Base-by-base conservation (phyloP, 64 coral and sea anemone genomes). In the Dendrophyllia cribrosa region DNA sequence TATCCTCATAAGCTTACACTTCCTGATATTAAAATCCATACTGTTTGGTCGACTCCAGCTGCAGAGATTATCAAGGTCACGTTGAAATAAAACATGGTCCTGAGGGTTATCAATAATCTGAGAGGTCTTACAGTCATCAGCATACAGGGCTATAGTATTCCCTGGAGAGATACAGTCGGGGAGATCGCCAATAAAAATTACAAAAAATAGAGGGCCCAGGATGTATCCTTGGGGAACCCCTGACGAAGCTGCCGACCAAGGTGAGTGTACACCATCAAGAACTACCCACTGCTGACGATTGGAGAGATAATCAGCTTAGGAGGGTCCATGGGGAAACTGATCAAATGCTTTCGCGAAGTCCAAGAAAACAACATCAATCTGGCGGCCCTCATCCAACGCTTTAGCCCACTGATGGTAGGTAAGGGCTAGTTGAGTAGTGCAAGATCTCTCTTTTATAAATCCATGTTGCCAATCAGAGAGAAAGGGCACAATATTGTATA, bases 111-210 rank as follows among this genome's bases (percentile, higher is more conserved):
- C 66, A 70, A 20, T 70, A 70, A 70, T 34, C 21, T 0, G 23
- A 70, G 7, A 70, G 0, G 66, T 70, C 66, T 70, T 22, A 70
- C 66, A 70, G 9, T 70, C 66, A 26, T 70, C 9, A 70, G 66
- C 66, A 70, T 70, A 25, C 66, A 70, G 66, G 66, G 66, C 66
- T 26, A 70, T 70, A 70, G 66, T 70, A 70, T 70, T 70, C 66
- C 3, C 66, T 70, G 66, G 52, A 55, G 52, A 55, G 52, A 55
- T 55, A 10, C 52, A 55, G 11, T 55, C 52, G 52, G n/a, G 66
- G 66, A 25, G 20, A 70, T 70, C 20, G 3, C 66, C 22, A 10
- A 70, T 70, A 26, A 70, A 70, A 20, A 70, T 25, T 55, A 55
- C 52, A 70, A 70, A 70, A 70, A 70, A 25, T 70, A 25, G 20